Evolutionary conservation across 2,113 vertebrate species (phyloP).

Genomic region (Sphyrna mokarran): DNA sequence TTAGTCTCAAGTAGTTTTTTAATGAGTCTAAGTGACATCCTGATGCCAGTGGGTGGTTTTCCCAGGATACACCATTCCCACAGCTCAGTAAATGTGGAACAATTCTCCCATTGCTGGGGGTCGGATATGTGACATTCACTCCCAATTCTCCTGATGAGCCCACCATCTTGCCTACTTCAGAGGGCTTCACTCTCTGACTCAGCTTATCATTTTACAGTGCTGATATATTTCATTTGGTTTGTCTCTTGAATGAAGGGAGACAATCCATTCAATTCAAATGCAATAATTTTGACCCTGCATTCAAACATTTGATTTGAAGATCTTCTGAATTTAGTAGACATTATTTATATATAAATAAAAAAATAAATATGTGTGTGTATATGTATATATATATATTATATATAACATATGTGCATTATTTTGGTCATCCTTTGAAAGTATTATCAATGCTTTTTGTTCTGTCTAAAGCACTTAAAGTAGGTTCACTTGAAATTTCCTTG

Average conservation of each 20-base stretch:
- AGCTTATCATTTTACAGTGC: background rate
- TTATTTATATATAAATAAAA: too few relatives aligned
- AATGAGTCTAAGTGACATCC: too few relatives aligned
- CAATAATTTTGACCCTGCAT: background rate
- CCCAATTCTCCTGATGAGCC: too few relatives aligned
- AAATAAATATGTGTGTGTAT: too few relatives aligned
- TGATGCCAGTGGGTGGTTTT: too few relatives aligned
- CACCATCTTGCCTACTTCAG: too few relatives aligned
- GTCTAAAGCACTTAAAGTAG: background rate
- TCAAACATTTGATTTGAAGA: background rate
- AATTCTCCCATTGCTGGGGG: too few relatives aligned
- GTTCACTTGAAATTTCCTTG: background rate
- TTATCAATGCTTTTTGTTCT: background rate
- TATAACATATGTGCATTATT: background rate
- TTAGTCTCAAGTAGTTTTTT: too few relatives aligned
- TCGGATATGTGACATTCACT: too few relatives aligned
- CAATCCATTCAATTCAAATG: background rate
- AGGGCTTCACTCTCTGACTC: background rate
- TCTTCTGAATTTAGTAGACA: background rate
- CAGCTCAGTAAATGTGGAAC: too few relatives aligned
- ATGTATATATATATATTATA: background rate
- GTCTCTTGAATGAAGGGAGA: background rate
- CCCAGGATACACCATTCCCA: too few relatives aligned
- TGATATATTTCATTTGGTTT: background rate
- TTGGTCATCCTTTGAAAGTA: background rate